Base-by-base conservation (phyloP, 2,888 invertebrate genomes). In the Neria commutata region DNA sequence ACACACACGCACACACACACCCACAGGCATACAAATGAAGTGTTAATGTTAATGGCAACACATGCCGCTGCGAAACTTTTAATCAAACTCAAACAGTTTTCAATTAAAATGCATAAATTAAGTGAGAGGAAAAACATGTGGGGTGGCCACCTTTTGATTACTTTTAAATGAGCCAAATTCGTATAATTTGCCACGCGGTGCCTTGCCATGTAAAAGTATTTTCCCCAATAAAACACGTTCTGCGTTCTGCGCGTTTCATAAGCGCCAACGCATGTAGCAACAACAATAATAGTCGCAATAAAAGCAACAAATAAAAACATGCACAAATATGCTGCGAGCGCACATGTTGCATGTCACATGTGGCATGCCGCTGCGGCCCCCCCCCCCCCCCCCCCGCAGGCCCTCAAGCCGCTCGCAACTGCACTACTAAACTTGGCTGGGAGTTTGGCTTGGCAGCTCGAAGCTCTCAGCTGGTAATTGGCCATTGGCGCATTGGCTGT, bases 61-160 rank as follows among this genome's bases (percentile, higher is more conserved):
- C n/a, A n/a, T n/a, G n/a, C n/a, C n/a, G n/a, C n/a, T n/a, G n/a
- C n/a, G n/a, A n/a, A n/a, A n/a, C n/a, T n/a, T 29, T 29, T 29
- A 42, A 42, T 3, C 42, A 19, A 6, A 4, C 42, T 29, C 6
- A 29, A 29, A 29, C 29, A 11, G 14, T 42, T 37, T 42, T 42
- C 42, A 42, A 19, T 42, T 17, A 19, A 42, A 42, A 14, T 5
- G 42, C 42, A 42, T 37, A 37, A 42, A 21, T 42, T 42, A 19
- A 4, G n/a, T n/a, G n/a, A n/a, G n/a, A n/a, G n/a, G n/a, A n/a
- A n/a, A n/a, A n/a, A n/a, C n/a, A n/a, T 3, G 21, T 6, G 4
- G 42, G 42, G 42, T 42, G 42, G 42, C 42, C 17, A 42, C 42
- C 42, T 42, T 42, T 42, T 14, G 42, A 42, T 42, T 42, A 42